Base-by-base conservation (phyloP, 2,113 vertebrate species). In the Apodemus sylvaticus region DNA sequence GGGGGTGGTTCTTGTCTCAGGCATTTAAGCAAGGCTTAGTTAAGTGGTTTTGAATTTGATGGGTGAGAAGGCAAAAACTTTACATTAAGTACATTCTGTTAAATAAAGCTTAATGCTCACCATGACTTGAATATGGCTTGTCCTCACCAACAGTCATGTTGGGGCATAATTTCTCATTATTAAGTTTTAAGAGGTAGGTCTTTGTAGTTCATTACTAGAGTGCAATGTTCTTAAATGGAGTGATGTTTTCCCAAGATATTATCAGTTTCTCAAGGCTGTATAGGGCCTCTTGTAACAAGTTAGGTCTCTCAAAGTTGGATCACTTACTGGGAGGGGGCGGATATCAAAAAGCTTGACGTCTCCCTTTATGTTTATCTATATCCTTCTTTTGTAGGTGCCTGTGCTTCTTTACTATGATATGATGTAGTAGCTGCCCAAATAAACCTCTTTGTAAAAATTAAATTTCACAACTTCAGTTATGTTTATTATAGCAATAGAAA, bases 41-140 rank as follows among this genome's bases (percentile, higher is more conserved):
- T 88, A 88, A 55, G 76, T 93, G 13, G 86, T 86, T 96, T 97
- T 68, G 31, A 89, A 94, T 91, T 74, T 94, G 73, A 79, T 94
- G 77, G 26, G 2, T 39, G 22, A 96, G 73, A 95, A 94, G 51
- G 68, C 64, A 96, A 89, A 77, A 7, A 60, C 0, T 34, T 74
- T 14, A 86, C 60, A 91, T 34, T 51, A 64, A 77, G 86, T 58
- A 29, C 24, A 11, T 89, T 85, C 66, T 78, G 13, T 17, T 93
- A 85, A 85, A 8, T 94, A 94, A 78, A 78, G 17, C 42, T 39
- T 90, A 64, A 34, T 36, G 16, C 7, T 13, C 74, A 53, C 34
- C 86, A 48, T 68, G 31, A 13, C 68, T 45, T 78, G 39, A 70
- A 60, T 11, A 77, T 58, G 31, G 29, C 68, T 86, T 90, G 22